Percentiles rank a stretch among this genome's conserved stretches.
These are phyloP conservation scores for Australoheros scitulus DNA, from an alignment of 2,113 vertebrate species.

Conservation along the genomic window DNA sequence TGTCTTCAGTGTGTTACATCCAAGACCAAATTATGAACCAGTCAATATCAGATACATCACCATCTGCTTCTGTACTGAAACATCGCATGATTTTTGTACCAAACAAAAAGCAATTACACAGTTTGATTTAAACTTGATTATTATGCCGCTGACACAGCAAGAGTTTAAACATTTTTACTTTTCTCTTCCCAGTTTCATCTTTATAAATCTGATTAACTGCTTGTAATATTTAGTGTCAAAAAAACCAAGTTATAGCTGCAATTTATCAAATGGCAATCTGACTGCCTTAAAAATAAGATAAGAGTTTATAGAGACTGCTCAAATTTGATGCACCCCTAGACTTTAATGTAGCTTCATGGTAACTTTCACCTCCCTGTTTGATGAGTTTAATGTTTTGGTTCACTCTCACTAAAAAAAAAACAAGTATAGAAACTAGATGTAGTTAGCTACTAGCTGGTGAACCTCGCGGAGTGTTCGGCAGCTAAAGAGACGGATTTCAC, in stretches of 20 bases:
- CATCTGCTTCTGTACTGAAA: not conserved
- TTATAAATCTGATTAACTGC: not conserved
- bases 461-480: not conserved
- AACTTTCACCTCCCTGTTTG: no score
- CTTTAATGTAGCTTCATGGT: no score
- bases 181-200: not conserved
- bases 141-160: not conserved
- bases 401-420: not conserved
- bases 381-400: no score
- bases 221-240: not conserved
- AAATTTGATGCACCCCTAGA: no score
- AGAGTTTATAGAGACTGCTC: no score
- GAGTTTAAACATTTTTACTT: not conserved
- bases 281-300: not conserved
- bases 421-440: not conserved
- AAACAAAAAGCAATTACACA: not conserved
- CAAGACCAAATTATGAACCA: no score
- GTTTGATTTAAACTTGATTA: not conserved
- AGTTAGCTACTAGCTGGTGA: not conserved
- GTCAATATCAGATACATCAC: not conserved
- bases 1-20: not conserved
- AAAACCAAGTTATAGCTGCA: not conserved
- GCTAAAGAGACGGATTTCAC: not conserved
- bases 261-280: not conserved
- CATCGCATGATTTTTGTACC: not conserved